Evolutionary conservation across 2,888 invertebrate genomes (phyloP), one percentile per base, ranked within the genome.

Genomic region (Tineola bisselliella): DNA sequence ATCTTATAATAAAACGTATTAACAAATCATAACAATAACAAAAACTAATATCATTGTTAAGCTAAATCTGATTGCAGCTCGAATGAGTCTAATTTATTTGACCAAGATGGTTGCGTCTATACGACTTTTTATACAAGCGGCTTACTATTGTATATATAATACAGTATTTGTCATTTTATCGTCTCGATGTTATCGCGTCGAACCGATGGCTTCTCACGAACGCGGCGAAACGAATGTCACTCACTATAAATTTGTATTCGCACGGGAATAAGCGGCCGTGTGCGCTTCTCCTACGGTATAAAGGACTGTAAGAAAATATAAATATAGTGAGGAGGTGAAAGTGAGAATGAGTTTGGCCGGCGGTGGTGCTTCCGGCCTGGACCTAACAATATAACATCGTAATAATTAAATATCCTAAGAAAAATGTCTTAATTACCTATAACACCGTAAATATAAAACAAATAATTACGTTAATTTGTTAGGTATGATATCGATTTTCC

Each of bases 381-480:
- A 75, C 83, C 81, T 82, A 82, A 81, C 81, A 78, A 80, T 81
- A 82, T 83, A 80, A 79, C 82, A 79, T 83, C 83, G 82, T 83
- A 81, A 80, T 82, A 81, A 86, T 86, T 86, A 84, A 87, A 86
- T 84, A 86, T 81, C 81, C 84, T 86, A 86, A 84, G 86, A 86
- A 86, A 83, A 87, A 86, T 84, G 86, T 84, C 87, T 87, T 87
- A 87, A 84, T 79, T 82, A 82, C 81, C 86, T 87, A 86, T 83
- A 87, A 87, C 84, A 86, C 86, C 86, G 84, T 87, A 86, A 86
- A 84, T 87, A 84, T 84, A 87, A 86, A 87, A 86, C 84, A 83
- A 87, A 86, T 83, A 80, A 82, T 86, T 84, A 87, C 80, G 84
- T 86, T 84, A 84, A 80, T 83, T 86, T 84, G 84, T 86, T 83